phyloP scores from a whole-genome alignment of 1,140 invertebrate species.

The Zaprionus vittiger region DNA sequence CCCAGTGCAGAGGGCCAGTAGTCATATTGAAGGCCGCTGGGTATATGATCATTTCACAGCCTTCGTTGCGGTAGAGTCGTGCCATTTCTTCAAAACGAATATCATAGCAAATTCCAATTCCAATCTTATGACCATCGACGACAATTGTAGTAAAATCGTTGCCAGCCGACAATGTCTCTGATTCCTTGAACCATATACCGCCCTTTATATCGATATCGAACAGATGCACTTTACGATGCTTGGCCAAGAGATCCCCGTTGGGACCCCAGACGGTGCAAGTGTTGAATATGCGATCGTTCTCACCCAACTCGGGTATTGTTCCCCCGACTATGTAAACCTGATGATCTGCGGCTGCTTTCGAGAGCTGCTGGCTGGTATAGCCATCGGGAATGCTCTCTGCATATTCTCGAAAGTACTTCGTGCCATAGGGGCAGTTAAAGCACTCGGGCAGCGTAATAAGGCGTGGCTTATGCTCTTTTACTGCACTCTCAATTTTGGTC shows the following conservation, averaged over 20 bases:
- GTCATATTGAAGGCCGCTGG: constrained; percentile 98
- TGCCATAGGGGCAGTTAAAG: constrained; percentile 97
- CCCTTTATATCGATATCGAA: constrained; percentile 98
- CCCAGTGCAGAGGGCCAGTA: constrained; percentile 97
- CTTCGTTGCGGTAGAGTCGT: constrained; percentile 91
- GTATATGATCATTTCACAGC: constrained; percentile 94
- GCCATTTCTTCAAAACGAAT: constrained; percentile 96
- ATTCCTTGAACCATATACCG: constrained; percentile 97
- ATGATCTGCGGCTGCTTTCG: constrained; percentile 90
- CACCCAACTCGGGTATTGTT: constrained; percentile 92
- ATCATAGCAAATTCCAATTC: constrained; percentile 97
- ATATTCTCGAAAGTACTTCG: constrained; percentile 89
- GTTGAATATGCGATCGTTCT: constrained; percentile 91
- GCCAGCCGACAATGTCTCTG: constrained; percentile 92
- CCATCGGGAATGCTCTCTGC: constrained; percentile 93
- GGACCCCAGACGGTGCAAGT: constrained; percentile 95
- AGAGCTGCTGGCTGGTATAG: constrained; percentile 89
- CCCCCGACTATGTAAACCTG: constrained; percentile 94
- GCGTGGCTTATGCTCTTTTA: constrained; percentile 89
- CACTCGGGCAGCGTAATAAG: constrained; percentile 95
- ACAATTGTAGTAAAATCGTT: constrained; percentile 91
- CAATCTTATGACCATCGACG: constrained; percentile 91
- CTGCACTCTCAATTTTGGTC: constrained; percentile 89
- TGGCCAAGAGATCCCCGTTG: constrained; percentile 90
- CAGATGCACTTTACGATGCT: constrained; percentile 94